Percentiles rank a stretch among this genome's conserved stretches.
Conservation (phyloP, 2,888 invertebrate species). For the Sphecodes monilicornis region DNA sequence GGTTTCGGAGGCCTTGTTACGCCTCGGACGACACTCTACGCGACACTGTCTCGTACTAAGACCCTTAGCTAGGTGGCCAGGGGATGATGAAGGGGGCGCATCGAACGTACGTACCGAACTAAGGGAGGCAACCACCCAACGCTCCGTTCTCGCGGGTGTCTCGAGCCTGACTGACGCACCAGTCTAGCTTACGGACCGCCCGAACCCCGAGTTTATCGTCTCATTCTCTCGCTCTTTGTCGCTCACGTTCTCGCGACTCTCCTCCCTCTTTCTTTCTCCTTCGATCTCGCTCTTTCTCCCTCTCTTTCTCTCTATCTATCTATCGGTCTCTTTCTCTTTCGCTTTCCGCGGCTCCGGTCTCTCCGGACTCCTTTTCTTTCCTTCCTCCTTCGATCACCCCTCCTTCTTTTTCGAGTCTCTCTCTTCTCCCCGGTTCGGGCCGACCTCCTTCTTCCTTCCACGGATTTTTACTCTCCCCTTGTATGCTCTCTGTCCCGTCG, state of each 20-base stretch:
- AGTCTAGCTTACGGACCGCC: conserved; percentile 62
- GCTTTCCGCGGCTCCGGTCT: neutral
- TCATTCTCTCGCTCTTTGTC: conserved; percentile 23
- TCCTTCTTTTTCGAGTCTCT: neutral
- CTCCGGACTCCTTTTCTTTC: conserved; percentile 9
- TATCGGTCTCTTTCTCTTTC: conserved; percentile 7
- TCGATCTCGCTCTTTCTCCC: too few species aligned
- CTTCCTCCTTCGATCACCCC: conserved; percentile 39
- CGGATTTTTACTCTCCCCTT: conserved; percentile 40
- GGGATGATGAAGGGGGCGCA: conserved; percentile 61
- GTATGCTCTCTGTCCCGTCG: conserved; percentile 1
- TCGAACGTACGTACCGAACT: conserved; percentile 64
- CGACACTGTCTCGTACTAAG: conserved; percentile 65
- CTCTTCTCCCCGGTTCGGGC: neutral
- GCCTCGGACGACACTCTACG: conserved; percentile 61
- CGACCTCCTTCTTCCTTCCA: conserved; percentile 22
- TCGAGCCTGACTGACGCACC: conserved; percentile 81
- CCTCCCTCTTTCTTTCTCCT: too few species aligned
- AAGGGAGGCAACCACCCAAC: conserved; percentile 66
- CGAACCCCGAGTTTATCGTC: conserved; percentile 53
- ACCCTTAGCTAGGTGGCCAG: conserved; percentile 56
- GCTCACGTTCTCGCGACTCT: conserved; percentile 9
- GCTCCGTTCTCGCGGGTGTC: conserved; percentile 77
- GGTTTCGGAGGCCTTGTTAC: conserved; percentile 27
- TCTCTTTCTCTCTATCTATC: neutral